A percentile compares a stretch with the other conserved stretches of the same genome.
phyloP scores from a whole-genome alignment of 2,888 invertebrate species.

The Scelioninae gen. 1 region DNA sequence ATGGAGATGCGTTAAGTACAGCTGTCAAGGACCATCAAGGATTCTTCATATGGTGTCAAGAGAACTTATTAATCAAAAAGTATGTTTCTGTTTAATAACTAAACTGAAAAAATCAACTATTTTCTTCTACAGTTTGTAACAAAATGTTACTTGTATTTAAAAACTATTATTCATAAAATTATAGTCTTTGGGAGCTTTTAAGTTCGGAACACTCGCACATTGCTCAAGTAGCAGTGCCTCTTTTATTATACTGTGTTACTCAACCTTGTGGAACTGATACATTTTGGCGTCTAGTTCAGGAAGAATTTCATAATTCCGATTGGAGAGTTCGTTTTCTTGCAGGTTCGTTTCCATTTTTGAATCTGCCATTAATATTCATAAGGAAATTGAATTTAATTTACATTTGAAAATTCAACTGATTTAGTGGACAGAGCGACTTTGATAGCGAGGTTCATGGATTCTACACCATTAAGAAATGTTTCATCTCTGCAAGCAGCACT shows the following conservation, averaged over 20 bases:
- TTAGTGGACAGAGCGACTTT: slow-evolving; percentile 96
- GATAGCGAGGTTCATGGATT: slow-evolving; percentile 96
- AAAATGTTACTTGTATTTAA: too few species aligned
- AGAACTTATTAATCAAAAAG: slow-evolving; percentile 97
- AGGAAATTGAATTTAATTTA: not conserved
- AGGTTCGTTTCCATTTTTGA: slow-evolving; percentile 82
- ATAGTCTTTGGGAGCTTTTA: slow-evolving; percentile 95
- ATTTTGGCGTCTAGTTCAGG: slow-evolving; percentile 97
- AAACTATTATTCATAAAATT: slow-evolving; percentile 65
- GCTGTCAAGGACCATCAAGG: slow-evolving; percentile 95
- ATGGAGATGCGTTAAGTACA: slow-evolving; percentile 95
- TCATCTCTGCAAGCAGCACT: slow-evolving; percentile 95
- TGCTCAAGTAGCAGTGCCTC: slow-evolving; percentile 95
- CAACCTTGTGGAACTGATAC: slow-evolving; percentile 97
- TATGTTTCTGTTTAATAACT: slow-evolving; percentile 79
- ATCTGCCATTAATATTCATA: not conserved
- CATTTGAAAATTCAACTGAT: slow-evolving; percentile 39
- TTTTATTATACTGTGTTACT: slow-evolving; percentile 97
- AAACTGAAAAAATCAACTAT: not conserved
- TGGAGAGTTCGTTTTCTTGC: slow-evolving; percentile 96
- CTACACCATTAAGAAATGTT: slow-evolving; percentile 93
- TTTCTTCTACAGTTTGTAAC: not conserved
- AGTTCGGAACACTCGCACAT: slow-evolving; percentile 97
- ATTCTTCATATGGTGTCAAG: slow-evolving; percentile 98
- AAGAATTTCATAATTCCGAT: slow-evolving; percentile 95